Evolutionary conservation across 2,888 invertebrate species (phyloP).

Genomic region (Leucophenga maculata): DNA sequence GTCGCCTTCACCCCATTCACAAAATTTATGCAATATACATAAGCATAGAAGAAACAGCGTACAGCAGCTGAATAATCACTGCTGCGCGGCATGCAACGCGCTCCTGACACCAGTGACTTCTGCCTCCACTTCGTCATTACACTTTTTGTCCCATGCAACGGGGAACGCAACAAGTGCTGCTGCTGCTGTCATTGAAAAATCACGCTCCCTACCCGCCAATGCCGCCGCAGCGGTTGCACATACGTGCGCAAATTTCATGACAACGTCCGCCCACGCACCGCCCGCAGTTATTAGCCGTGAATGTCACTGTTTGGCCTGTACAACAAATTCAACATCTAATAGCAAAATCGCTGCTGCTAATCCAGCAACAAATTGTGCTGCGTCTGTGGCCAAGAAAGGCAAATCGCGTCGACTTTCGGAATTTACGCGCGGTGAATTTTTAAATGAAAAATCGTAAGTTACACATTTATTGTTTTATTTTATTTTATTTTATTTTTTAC

Average conservation of each 20-base stretch:
- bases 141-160: conserved; percentile 27
- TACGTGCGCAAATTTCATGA: conserved; percentile 50
- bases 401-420: conserved; percentile 73
- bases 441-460: conserved; percentile 74
- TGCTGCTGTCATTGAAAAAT: conserved; percentile 51
- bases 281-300: conserved; percentile 33
- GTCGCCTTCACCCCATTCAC: conserved; percentile 34
- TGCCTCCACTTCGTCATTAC: conserved; percentile 16
- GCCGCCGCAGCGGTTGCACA: conserved; percentile 38
- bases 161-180: conserved; percentile 20
- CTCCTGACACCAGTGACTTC: not conserved
- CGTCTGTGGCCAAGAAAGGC: conserved; percentile 62
- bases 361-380: conserved; percentile 17
- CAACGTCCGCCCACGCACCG: conserved; percentile 7
- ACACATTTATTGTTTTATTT: conserved; percentile 34
- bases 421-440: conserved; percentile 73
- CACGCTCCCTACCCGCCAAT: conserved; percentile 49
- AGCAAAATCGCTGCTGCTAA: conserved; percentile 35
- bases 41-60: conserved; percentile 30
- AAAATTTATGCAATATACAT: too few species aligned
- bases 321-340: conserved; percentile 46
- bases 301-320: conserved; percentile 45
- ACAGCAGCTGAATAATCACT: conserved; percentile 18
- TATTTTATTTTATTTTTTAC: conserved; percentile 30
- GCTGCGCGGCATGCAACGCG: conserved; percentile 27